phyloP scores from a whole-genome alignment of 2,113 vertebrate species.

The Thalassarche chlororhynchos region DNA sequence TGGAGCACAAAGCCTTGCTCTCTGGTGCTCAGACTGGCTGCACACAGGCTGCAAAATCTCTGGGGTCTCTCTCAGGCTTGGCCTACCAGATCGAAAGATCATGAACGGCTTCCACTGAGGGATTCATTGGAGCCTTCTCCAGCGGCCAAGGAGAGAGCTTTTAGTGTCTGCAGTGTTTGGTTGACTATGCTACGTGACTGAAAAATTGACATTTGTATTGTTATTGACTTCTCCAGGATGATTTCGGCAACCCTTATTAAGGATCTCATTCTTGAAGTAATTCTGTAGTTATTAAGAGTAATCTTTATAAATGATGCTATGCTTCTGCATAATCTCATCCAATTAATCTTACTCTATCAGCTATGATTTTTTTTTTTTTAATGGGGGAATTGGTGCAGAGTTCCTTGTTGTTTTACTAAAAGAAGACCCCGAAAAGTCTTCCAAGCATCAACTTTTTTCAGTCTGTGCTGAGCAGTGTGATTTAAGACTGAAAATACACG shows the following conservation, averaged over 20 bases:
- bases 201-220: background rate
- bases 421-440: background rate
- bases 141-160: background rate
- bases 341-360: background rate
- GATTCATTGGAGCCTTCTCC: background rate
- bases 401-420: background rate
- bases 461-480: background rate
- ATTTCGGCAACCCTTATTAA: background rate
- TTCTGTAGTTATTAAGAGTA: background rate
- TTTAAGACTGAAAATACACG: background rate
- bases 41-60: background rate
- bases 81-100: background rate
- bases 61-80: background rate
- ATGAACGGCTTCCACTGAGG: rapidly evolving
- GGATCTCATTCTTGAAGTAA: background rate
- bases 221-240: background rate
- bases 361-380: background rate
- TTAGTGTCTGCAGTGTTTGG: background rate
- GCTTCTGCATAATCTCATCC: background rate
- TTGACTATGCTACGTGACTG: background rate
- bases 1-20: background rate
- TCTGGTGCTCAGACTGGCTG: background rate
- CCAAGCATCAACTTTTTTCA: background rate
- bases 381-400: background rate
- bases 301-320: background rate